A percentile compares a stretch with the other conserved stretches of the same genome.
These are phyloP conservation scores for Ephestia elutella DNA, from an alignment of 1,140 invertebrate species.

Conservation along the genomic window DNA sequence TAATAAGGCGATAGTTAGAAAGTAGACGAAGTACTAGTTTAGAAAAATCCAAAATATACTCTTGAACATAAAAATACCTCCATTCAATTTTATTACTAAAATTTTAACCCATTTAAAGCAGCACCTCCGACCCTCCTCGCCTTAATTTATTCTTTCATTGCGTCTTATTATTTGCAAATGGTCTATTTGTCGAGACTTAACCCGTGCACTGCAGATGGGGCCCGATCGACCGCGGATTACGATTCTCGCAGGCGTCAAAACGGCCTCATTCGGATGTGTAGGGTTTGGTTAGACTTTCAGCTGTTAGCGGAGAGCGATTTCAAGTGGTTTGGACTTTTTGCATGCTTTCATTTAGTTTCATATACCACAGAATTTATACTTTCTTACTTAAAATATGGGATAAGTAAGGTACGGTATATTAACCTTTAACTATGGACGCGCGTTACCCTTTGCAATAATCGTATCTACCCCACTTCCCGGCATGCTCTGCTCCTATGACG, in stretches of 20 bases:
- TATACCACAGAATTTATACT: no score
- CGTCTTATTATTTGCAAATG: conserved; percentile 74
- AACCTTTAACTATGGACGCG: no score
- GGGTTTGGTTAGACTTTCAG: not conserved
- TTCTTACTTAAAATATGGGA: no score
- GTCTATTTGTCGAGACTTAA: conserved; percentile 74
- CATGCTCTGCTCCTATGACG: no score
- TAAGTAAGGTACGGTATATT: no score
- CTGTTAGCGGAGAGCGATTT: no score
- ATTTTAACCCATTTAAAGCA: not conserved
- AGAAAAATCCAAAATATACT: no score
- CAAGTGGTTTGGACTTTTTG: not conserved
- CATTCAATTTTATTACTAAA: not conserved
- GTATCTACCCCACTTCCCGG: no score
- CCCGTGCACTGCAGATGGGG: conserved; percentile 70
- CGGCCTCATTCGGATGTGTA: conserved; percentile 54
- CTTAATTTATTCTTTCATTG: conserved; percentile 73
- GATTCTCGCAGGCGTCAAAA: conserved; percentile 61
- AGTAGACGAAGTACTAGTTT: no score
- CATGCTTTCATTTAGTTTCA: not conserved
- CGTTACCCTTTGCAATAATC: no score
- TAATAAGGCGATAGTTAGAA: no score
- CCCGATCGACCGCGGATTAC: conserved; percentile 59
- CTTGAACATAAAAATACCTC: not conserved
- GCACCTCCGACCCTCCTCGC: conserved; percentile 6